Evolutionary conservation across 1,140 invertebrate species (phyloP), one percentile per base, ranked within the genome.

Genomic region (Steinernema feltiae): DNA sequence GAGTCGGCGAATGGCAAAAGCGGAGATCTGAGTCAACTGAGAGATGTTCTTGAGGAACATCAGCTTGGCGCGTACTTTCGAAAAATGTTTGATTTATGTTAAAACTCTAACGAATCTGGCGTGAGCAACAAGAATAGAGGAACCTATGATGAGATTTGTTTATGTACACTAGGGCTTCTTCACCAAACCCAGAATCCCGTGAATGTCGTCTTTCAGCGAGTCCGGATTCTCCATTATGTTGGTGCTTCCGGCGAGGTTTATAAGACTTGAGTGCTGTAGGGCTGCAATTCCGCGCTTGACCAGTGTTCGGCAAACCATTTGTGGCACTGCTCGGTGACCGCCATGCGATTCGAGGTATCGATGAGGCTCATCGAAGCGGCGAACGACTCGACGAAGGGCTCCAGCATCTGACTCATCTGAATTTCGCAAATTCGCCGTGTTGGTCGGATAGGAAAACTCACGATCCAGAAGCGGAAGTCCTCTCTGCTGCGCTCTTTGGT

Each of bases 381-480:
- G 53, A 63, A 63, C 24, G 53, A 63, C 3, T 63, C 53, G 3
- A 63, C 24, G 53, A 63, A 63, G 15, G 12, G 12, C 24, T 63
- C 53, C 53, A 63, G 53, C 12, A 63, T 63, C 24, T 63, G 53
- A 27, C 53, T 63, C 53, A 63, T 63, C 53, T 63, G 53, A 17
- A 63, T 3, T 27, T 15, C 24, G 15, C 53, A 63, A 15, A 63
- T 63, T 63, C 15, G 3, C 2, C 2, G 24, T 63, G n/a, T n/a
- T n/a, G n/a, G n/a, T 15, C 7, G 12, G 53, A 63, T 21, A 21
- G 3, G 15, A 12, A 7, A 21, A 78, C 77, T 73, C 70, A 78
- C 77, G 71, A 80, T 71, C 79, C 79, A 80, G 70, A 79, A 80
- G 1, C 79, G 21, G 48, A 48, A 76, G 71, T 80, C 78, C 69